Conservation (phyloP, 1,140 invertebrate genomes). For the Meloidogyne hapla region DNA sequence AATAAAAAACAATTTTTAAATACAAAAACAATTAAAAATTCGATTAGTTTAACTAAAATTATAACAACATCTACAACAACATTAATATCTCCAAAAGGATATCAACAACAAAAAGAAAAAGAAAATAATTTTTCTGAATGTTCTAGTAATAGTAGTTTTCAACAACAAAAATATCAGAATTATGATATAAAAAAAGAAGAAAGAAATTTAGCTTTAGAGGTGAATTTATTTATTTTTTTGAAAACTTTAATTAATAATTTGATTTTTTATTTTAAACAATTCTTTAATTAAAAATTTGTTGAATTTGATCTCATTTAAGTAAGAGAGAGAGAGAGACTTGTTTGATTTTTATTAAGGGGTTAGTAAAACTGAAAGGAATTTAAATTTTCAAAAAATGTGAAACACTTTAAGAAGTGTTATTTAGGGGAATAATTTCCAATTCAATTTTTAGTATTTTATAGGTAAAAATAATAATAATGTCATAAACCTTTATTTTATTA, state of each 20-base stretch:
- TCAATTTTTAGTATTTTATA: slow-evolving; percentile 2
- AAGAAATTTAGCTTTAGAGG: not conserved
- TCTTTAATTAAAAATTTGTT: too few species aligned
- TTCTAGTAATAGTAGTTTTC: not conserved
- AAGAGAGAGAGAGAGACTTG: too few species aligned
- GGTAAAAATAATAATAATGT: not conserved
- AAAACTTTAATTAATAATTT: slow-evolving; percentile 15
- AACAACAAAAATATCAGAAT: not conserved
- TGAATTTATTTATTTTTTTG: too few species aligned
- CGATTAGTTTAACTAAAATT: not conserved
- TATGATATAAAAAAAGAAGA: not conserved
- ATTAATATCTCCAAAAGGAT: not conserved
- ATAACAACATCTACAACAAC: slow-evolving; percentile 3
- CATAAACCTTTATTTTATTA: too few species aligned
- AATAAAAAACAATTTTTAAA: not conserved
- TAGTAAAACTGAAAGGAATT: too few species aligned
- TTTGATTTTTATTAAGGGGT: too few species aligned
- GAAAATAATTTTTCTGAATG: too few species aligned
- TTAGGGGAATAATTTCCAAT: too few species aligned
- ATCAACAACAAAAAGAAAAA: not conserved
- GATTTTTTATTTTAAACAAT: too few species aligned
- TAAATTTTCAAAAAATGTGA: too few species aligned
- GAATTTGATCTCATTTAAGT: too few species aligned
- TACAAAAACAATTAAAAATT: not conserved
- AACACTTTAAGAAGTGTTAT: too few species aligned